Evolutionary conservation across 2,888 invertebrate species (phyloP), one percentile per base, ranked within the genome.

Genomic region (Caenorhabditis becei): DNA sequence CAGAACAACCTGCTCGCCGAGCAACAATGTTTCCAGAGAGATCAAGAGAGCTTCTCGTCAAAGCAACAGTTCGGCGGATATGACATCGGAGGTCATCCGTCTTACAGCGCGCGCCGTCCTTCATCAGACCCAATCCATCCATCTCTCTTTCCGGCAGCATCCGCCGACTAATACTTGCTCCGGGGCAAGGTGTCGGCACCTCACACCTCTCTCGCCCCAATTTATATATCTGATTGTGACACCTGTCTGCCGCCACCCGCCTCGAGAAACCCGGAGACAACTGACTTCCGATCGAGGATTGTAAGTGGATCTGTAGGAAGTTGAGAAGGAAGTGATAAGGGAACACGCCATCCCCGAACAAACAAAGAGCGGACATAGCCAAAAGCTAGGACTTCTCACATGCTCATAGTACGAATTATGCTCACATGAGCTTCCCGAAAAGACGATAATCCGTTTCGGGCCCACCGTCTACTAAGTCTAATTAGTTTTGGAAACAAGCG

Each of bases 191-290:
- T 28, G 63, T 51, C 74, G 65, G 74, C 74, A 66, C 63, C 66
- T 74, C 65, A 66, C 74, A 74, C 65, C 65, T 66, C 74, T 56
- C 74, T 18, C 54, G 10, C 63, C 49, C 77, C 77, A 69, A 77
- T 77, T 77, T 69, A 77, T 65, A 74, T 74, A 78, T 71, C 63
- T 65, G 58, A 71, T 71, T 71, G 63, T 63, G 77, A 69, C 67
- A 77, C 63, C 63, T 77, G 67, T 67, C 56, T 67, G 61, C 61
- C 62, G 54, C 56, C 54, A 65, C 62, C 47, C 47, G 37, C 26
- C 54, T 56, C 53, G 32, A 51, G 44, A 58, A 47, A 35, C 14
- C 14, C 49, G 23, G 65, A 26, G 28, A 23, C 77, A 77, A 20
- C 65, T 74, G 74, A 59, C 66, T 66, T 35, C 23, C 23, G 49